Percentiles rank a stretch among this genome's conserved stretches.
These are phyloP conservation scores for Hydractinia symbiolongicarpus DNA, from an alignment of 30 jellyfish, hydroid and myxozoan species.

Conservation along the genomic window DNA sequence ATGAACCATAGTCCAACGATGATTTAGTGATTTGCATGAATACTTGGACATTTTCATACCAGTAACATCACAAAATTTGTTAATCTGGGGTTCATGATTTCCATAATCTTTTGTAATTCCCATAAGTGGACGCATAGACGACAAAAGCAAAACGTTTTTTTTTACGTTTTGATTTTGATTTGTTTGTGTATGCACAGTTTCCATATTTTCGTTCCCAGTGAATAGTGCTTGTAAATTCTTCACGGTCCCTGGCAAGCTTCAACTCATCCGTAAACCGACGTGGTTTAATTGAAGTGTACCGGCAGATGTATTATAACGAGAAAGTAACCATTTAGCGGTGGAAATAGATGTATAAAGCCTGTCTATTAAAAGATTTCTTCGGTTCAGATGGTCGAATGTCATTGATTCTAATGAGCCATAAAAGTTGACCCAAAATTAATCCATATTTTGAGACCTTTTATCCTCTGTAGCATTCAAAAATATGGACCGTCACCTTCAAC, in stretches of 20 bases:
- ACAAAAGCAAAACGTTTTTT: no score
- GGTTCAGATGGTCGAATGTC: no score
- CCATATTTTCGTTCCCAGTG: conserved; percentile 30
- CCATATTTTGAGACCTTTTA: conserved; percentile 1
- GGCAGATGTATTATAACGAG: no score
- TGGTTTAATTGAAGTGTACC: no score
- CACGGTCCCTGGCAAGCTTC: no score
- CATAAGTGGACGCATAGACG: conserved; percentile 33
- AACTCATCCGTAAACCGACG: no score
- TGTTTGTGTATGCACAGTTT: conserved; percentile 5
- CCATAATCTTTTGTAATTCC: conserved; percentile 38
- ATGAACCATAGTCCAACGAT: conserved; percentile 31
- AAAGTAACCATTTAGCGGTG: no score
- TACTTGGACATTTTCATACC: conserved; percentile 25
- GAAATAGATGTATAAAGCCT: no score
- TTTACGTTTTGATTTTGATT: no score
- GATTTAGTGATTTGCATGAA: conserved; percentile 24
- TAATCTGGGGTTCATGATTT: conserved; percentile 30
- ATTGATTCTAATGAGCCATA: conserved; percentile 15
- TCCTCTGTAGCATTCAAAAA: conserved; percentile 31
- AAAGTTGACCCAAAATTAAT: background rate
- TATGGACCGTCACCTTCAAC: conserved; percentile 34
- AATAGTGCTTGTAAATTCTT: no score
- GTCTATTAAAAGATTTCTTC: no score
- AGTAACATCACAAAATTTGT: conserved; percentile 20